Evolutionary conservation across 2,797 vertebrate species (phyloP), one percentile per base, ranked within the genome.

Genomic region (Valencia hispanica): DNA sequence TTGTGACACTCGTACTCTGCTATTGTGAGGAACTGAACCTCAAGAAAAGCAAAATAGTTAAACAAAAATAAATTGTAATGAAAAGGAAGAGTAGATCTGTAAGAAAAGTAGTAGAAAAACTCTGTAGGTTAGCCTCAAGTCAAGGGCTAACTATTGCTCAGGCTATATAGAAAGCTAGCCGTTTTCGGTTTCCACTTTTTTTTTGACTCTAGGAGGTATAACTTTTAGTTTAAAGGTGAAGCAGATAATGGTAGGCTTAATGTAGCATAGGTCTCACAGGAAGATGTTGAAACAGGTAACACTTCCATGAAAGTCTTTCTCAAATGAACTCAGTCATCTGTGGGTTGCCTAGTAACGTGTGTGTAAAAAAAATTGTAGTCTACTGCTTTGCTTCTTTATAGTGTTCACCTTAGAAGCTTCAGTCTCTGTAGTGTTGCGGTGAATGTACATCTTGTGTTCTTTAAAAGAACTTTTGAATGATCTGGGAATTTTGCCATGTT

Each of bases 321-420:
- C 72, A 63, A 77, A 53, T 51, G 45, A 45, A 71, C 47, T 32
- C 51, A 50, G 47, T 47, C n/a, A 63, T 9, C 30, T 10, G 27
- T 51, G 77, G 18, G 72, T 79, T 79, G 57, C 78, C 34, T 74
- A 55, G 78, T 59, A 79, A 79, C 68, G 12, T 69, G 55, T 61
- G 43, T 20, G 51, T 50, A 51, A 18, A 14, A 50, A 70, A 32
- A n/a, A 32, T 32, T 36, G 22, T 36, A 22, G 55, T 39, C 12
- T 22, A 17, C 30, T 20, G 25, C 61, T 43, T 65, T 39, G 43
- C 68, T 51, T 45, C 2, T 5, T 41, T 39, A 27, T 22, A 36
- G 32, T 50, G 25, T 32, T n/a, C n/a, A 11, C 41, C 30, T 27
- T 74, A n/a, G 18, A 34, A 9, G 50, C 30, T 47, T 57, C 50